Conservation (phyloP, 2,797 vertebrate genomes). For the Denticeps clupeoides region DNA sequence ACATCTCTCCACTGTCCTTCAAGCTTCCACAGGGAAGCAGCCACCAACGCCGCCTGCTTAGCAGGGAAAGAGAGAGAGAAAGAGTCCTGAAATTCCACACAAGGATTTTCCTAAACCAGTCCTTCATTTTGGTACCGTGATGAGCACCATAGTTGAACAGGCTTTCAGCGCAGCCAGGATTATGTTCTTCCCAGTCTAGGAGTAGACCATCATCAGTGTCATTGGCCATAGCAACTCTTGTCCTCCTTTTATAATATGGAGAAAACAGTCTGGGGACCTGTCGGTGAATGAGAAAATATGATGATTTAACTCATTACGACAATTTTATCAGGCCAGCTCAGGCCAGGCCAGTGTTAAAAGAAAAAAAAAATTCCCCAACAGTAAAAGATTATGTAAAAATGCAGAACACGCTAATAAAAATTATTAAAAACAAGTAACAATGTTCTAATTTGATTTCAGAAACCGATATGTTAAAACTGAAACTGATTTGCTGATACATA, state of each 20-base stretch:
- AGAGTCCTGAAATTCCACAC: conserved; percentile 35
- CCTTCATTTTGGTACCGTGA: conserved; percentile 13
- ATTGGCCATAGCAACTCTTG: too few relatives aligned
- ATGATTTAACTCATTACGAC: too few relatives aligned
- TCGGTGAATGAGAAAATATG: conserved; percentile 9
- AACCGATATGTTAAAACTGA: too few relatives aligned
- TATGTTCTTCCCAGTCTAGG: neutral
- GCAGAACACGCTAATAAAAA: too few relatives aligned
- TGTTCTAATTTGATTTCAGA: neutral
- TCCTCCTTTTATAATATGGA: too few relatives aligned
- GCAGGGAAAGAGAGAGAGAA: conserved; percentile 37
- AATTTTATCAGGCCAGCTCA: too few relatives aligned
- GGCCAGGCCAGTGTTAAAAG: too few relatives aligned
- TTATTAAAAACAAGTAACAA: neutral
- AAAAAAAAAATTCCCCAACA: too few relatives aligned
- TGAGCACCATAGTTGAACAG: conserved; percentile 29
- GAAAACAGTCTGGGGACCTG: conserved; percentile 26
- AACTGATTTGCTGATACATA: too few relatives aligned
- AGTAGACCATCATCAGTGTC: neutral
- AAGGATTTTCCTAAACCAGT: conserved; percentile 24
- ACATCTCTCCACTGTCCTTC: conserved; percentile 20
- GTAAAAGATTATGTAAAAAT: too few relatives aligned
- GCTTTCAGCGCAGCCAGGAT: conserved; percentile 9
- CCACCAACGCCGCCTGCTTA: conserved; percentile 38
- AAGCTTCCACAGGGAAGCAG: conserved; percentile 46